These are phyloP conservation scores for Rhizoglyphus robini DNA, from an alignment of 1,140 invertebrate genomes.

Conservation along the genomic window DNA sequence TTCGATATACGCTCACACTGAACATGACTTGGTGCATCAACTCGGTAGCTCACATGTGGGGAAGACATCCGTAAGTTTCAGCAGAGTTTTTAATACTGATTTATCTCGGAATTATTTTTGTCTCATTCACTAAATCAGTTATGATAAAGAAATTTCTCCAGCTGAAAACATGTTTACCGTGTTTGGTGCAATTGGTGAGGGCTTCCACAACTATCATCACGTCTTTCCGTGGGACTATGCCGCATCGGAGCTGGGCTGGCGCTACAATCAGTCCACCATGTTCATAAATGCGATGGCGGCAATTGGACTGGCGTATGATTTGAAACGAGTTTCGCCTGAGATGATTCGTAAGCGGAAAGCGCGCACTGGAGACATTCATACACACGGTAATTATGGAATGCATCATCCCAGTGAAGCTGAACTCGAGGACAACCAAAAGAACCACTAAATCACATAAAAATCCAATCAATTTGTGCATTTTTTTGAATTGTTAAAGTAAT, in stretches of 20 bases:
- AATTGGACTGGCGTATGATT: conserved; percentile 64
- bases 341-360: conserved; percentile 52
- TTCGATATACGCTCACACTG: conserved; percentile 70
- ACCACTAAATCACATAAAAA: too few species aligned
- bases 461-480: too few species aligned
- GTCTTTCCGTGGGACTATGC: conserved; percentile 91
- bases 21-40: conserved; percentile 74
- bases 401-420: too few species aligned
- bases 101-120: too few species aligned
- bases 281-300: conserved; percentile 48
- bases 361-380: conserved; percentile 54
- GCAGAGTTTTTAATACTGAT: too few species aligned
- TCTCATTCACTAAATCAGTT: not conserved
- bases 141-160: conserved; percentile 40
- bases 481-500: too few species aligned
- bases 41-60: conserved; percentile 41
- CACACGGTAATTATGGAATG: conserved; percentile 19
- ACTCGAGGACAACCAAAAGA: too few species aligned
- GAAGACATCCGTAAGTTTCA: conserved; percentile 35
- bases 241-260: conserved; percentile 63
- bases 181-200: conserved; percentile 42
- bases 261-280: conserved; percentile 38
- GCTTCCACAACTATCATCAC: conserved; percentile 82
- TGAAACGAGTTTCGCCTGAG: conserved; percentile 60
- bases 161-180: conserved; percentile 39